Percentiles rank a stretch among this genome's conserved stretches.
Evolutionary conservation across 2,113 vertebrate genomes (phyloP).

Genomic region (Bagarius yarrelli): DNA sequence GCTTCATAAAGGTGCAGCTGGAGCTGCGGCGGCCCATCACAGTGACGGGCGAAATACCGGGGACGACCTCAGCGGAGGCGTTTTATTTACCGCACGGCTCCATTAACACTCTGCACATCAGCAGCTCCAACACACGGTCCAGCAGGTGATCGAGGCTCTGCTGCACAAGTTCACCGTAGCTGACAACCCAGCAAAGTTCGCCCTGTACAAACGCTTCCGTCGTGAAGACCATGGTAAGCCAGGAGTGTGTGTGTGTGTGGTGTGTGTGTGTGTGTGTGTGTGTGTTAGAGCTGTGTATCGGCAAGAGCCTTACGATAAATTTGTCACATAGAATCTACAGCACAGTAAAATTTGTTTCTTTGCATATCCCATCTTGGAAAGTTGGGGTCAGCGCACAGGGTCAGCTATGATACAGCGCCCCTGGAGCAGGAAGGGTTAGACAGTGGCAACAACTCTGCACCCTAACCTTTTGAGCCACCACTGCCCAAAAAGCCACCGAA

Average conservation of each 20-base stretch:
- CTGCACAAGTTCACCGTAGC: constrained; percentile 87
- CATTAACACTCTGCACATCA: constrained; percentile 90
- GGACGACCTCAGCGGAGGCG: constrained; percentile 68
- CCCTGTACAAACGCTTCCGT: constrained; percentile 89
- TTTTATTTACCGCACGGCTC: constrained; percentile 80
- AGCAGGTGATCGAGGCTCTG: constrained; percentile 89
- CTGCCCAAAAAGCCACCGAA: too few relatives aligned
- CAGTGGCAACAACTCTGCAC: too few relatives aligned
- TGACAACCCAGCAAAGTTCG: constrained; percentile 95
- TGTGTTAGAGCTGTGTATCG: too few relatives aligned
- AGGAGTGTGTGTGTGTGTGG: not conserved
- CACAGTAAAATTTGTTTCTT: too few relatives aligned
- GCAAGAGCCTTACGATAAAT: too few relatives aligned
- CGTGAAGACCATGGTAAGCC: constrained; percentile 89
- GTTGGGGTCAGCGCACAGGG: too few relatives aligned
- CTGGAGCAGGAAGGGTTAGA: too few relatives aligned
- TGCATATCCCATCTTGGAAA: too few relatives aligned
- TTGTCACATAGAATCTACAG: too few relatives aligned
- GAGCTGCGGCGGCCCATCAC: constrained; percentile 86
- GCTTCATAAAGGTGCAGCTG: constrained; percentile 96
- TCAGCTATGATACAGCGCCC: too few relatives aligned
- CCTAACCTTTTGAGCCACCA: too few relatives aligned
- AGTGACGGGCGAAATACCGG: constrained; percentile 63
- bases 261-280: constrained; percentile 1
- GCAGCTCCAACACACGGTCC: constrained; percentile 89